Evolutionary conservation across 2,113 vertebrate species (phyloP).

Genomic region (Dendropsophus ebraccatus): DNA sequence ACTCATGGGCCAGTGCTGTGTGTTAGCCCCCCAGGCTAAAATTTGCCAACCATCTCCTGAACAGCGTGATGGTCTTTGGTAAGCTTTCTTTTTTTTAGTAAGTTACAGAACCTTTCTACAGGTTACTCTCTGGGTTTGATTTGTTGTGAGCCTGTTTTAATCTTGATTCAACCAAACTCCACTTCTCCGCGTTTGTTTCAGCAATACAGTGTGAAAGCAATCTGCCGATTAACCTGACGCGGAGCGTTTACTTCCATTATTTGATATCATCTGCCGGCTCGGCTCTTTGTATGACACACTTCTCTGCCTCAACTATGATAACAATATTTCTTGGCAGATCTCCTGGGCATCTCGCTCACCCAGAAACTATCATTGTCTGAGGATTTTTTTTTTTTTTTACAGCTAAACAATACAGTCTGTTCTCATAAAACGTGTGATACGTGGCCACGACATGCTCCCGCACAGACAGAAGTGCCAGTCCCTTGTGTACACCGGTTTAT

Average conservation of each 20-base stretch:
- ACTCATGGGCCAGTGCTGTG: no score
- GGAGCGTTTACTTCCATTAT: slow-evolving; percentile 44
- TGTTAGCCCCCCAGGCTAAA: no score
- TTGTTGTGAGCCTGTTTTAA: background rate
- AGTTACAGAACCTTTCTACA: background rate
- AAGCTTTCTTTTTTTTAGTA: no score
- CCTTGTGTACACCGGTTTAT: background rate
- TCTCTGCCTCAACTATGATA: slow-evolving; percentile 74
- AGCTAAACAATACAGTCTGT: slow-evolving; percentile 60
- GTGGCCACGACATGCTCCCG: no score
- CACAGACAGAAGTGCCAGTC: background rate
- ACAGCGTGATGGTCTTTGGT: no score
- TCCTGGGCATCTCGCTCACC: slow-evolving; percentile 62
- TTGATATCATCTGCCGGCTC: slow-evolving; percentile 48
- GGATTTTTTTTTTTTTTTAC: no score
- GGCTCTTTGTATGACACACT: slow-evolving; percentile 42
- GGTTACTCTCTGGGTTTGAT: background rate
- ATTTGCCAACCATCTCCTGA: no score
- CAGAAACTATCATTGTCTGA: slow-evolving; percentile 10
- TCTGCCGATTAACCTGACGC: background rate
- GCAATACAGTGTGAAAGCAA: background rate
- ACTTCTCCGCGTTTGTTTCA: background rate
- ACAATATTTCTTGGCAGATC: slow-evolving; percentile 73
- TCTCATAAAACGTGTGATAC: slow-evolving; percentile 43
- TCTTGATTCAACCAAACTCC: background rate